Evolutionary conservation across 2,113 vertebrate genomes (phyloP), one percentile per base, ranked within the genome.

Genomic region (Herpetotheres cachinnans): DNA sequence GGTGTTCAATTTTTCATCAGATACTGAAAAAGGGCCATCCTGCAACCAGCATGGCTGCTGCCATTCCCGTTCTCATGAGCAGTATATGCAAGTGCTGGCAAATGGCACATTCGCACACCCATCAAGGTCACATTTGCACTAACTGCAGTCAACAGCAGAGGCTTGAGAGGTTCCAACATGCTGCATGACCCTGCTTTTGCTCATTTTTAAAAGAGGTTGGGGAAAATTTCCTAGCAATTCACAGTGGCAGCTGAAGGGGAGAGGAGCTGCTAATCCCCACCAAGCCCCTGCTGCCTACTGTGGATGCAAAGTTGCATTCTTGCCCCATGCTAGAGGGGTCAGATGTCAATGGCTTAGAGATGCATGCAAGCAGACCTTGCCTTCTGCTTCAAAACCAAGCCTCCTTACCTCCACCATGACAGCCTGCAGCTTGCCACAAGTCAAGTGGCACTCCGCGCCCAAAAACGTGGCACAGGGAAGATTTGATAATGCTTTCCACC

Each of bases 41-140:
- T 34, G 47, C 59, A 54, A 16, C 6, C 69, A 65, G 4, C 38
- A 40, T 6, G 17, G 34, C 36, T 36, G 32, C 58, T 47, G 82
- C 36, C 4, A 1, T 69, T 84, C 71, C 21, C 11, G 0, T 72
- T 58, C 40, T 81, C 46, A 32, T 0, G 0, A 47, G 46, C 36
- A 32, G 46, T 65, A n/a, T 2, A 1, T 16, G 36, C 36, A 61
- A 58, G 46, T 25, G 46, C 34, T 46, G 54, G 47, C 26, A 73
- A 58, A 47, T 2, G 36, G 32, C 50, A 54, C 15, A 4, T 38
- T 2, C 30, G 59, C 55, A 25, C 32, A 26, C 2, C n/a, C 32
- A 21, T 20, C 0, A 0, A 44, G 42, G 69, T 19, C 34, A 7
- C 12, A 1, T 44, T 70, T 21, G 25, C 65, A 55, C 50, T 12